These are phyloP conservation scores for Formica aserva DNA, from an alignment of 2,888 invertebrate genomes.

Conservation along the genomic window DNA sequence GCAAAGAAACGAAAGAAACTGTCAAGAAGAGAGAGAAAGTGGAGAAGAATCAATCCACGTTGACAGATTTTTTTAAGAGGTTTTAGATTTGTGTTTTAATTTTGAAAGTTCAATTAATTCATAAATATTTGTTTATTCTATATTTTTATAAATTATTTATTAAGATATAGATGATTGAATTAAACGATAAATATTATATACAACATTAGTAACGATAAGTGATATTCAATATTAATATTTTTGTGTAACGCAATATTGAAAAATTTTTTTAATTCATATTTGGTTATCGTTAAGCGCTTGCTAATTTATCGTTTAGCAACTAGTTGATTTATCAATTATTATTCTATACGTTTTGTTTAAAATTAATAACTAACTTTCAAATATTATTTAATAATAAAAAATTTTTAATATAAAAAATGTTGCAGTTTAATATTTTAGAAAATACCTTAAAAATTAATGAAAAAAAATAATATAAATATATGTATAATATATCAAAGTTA, in stretches of 20 bases:
- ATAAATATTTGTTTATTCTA: background rate
- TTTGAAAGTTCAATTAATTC: background rate
- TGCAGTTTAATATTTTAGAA: background rate
- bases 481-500: background rate
- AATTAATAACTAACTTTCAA: conserved; percentile 9
- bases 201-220: background rate
- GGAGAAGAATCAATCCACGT: conserved; percentile 79
- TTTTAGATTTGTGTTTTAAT: conserved; percentile 67
- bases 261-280: background rate
- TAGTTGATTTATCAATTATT: background rate
- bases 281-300: background rate
- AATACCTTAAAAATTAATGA: background rate
- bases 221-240: conserved; percentile 8
- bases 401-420: background rate
- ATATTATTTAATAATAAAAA: background rate
- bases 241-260: background rate
- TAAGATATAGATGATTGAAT: background rate
- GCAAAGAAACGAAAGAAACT: conserved; percentile 59
- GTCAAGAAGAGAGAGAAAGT: conserved; percentile 71
- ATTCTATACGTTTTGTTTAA: background rate
- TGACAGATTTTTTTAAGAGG: conserved; percentile 84
- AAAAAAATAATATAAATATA: background rate
- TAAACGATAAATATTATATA: background rate
- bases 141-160: conserved; percentile 3
- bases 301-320: background rate